Evolutionary conservation across 1,140 invertebrate genomes (phyloP), one percentile per base, ranked within the genome.

Genomic region (Chrysoperla carnea): DNA sequence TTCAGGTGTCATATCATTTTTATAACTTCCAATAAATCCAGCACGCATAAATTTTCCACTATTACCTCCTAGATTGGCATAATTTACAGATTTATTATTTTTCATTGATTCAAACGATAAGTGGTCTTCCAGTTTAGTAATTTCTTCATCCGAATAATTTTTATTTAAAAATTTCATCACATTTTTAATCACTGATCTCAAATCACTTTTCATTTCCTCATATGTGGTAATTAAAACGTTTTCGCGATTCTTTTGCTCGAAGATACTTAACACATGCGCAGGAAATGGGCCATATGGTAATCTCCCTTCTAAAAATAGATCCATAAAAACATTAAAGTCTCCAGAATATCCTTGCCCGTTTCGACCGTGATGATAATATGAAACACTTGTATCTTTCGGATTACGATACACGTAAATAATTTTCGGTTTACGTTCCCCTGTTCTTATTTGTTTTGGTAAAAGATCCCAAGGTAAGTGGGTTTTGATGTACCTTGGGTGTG

Each of bases 391-490:
- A 55, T 90, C 85, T 59, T 85, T 88, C 0, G 84, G 78, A 59
- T 89, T 84, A 49, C 85, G 69, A 1, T 72, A 68, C 0, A 87
- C 70, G 50, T 88, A 88, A 41, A 89, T 75, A 1, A 88, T 75
- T 72, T 68, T 69, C 5, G 69, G 60, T 36, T 63, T 64, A 28
- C 58, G 68, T 13, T 50, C 49, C 40, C 63, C 59, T 13, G 54
- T 60, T 51, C 64, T 62, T 15, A 77, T 55, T 51, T 73, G 62
- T 7, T 61, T 60, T 0, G 82, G 81, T 28, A 85, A 54, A 2
- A 84, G 55, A 37, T 67, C 63, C 12, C 70, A 69, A 0, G 81
- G 79, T 14, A 86, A 53, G 60, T 86, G 83, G 1, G 75, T 75
- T 54, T 81, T 81, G 6, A 84, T 72, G 13, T 72, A 69, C 36